Base-by-base conservation (phyloP, 2,113 vertebrate species). In the Boleophthalmus pectinirostris region DNA sequence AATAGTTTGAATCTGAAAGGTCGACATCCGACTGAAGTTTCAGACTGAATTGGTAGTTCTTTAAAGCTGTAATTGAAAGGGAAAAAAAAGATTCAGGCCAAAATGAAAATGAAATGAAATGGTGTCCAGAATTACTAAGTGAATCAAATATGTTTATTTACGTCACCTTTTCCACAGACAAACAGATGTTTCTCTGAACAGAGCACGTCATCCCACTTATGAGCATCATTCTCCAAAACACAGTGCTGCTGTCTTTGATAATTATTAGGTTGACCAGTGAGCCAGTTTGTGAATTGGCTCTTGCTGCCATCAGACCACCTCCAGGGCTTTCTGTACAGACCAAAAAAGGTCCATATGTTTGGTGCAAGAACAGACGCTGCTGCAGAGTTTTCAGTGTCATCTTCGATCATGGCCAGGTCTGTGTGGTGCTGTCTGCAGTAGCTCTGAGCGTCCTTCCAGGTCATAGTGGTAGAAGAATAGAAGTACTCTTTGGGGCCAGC, bases 271-370 rank as follows among this genome's bases (percentile, higher is more conserved):
- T 60, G 14, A 29, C 24, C 57, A 7, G 57, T 7, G 2, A 7
- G 0, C 57, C 57, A 29, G 57, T 60, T 60, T 29, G 1, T 60
- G 57, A 60, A 60, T 7, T 29, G 23, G 24, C 57, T 60, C 23
- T 25, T 5, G 24, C 57, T 60, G 57, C 24, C 57, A 29, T 60
- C 57, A 13, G 57, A 60, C 57, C 57, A 60, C 24, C 57, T 25
- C 57, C 57, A 60, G 57, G 57, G 23, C 24, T 29, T 6, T 60
- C 57, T 60, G 57, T 60, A 60, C 57, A 60, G 57, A 6, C 57
- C 57, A 4, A 29, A 16, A 12, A 12, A 60, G 13, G 4, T 13
- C 11, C 4, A 25, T 0, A 1, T 3, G 24, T 60, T 29, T 15
- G 57, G 23, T n/a, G 0, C 12, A 60, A 60, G 23, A 25, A 25